Evolutionary conservation across 1,140 invertebrate genomes (phyloP), one percentile per base, ranked within the genome.

Genomic region (Eufriesea mexicana): DNA sequence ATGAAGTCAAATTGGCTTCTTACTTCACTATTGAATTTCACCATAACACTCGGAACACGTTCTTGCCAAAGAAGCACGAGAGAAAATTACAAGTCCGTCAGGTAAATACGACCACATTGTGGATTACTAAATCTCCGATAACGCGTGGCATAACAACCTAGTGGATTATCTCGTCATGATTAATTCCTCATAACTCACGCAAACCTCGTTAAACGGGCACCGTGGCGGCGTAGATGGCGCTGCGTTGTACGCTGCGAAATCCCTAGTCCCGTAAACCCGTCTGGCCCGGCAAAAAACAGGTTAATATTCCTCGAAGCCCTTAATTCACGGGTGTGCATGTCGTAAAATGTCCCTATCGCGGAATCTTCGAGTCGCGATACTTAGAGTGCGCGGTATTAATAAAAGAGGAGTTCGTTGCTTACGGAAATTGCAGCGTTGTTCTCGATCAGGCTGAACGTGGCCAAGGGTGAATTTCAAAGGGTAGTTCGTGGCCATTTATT

Each of bases 401-500:
- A 71, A 84, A 71, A 70, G 45, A 16, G 35, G 45, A 64, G 71
- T 54, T 57, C 57, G 75, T 12, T 6, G n/a, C 25, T 83, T 61
- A 59, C 84, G 84, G 62, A 83, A 83, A 86, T 86, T 79, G 64
- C 70, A 62, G 74, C 62, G 76, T 77, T 70, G 57, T 61, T 23
- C 79, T 74, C 79, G 66, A 64, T 71, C 66, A 35, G 74, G 51
- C 45, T 67, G 5, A 45, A 47, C 64, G n/a, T 12, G 71, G 80
- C 79, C 75, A 87, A 75, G 75, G 75, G 74, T 87, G 62, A 82
- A 73, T 83, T 85, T 79, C 81, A 85, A 83, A 88, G 86, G 86
- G 84, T 59, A 68, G 73, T 83, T 79, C 78, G 28, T 55, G 83
- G 76, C 86, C 89, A 90, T 90, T 89, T 91, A 91, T 91, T 90